These are phyloP conservation scores for Allobates femoralis DNA, from an alignment of 2,797 vertebrate species.

Conservation along the genomic window DNA sequence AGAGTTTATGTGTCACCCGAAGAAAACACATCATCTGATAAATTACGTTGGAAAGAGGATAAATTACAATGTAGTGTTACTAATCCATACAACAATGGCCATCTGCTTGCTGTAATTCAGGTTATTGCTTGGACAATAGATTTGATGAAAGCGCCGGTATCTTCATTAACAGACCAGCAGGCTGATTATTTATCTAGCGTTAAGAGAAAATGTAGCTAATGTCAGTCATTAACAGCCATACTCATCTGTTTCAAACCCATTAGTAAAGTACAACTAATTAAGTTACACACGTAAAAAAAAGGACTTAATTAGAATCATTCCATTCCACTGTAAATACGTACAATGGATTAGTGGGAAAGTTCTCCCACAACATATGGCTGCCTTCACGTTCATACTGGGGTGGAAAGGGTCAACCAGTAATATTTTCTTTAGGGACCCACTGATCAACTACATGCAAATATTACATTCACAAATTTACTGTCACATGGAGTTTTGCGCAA, in stretches of 20 bases:
- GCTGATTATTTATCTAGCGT: conserved; percentile 41
- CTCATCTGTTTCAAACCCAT: conserved; percentile 47
- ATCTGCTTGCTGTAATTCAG: conserved; percentile 47
- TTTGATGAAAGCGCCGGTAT: conserved; percentile 41
- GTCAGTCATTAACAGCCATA: conserved; percentile 41
- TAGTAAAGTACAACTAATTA: conserved; percentile 49
- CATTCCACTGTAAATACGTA: conserved; percentile 3
- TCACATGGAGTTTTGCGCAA: too few relatives aligned
- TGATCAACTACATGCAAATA: too few relatives aligned
- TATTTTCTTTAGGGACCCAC: too few relatives aligned
- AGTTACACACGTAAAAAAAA: conserved; percentile 29
- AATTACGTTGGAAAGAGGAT: conserved; percentile 6
- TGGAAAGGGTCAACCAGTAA: too few relatives aligned
- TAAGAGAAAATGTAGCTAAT: conserved; percentile 43
- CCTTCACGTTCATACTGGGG: too few relatives aligned
- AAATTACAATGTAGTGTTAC: conserved; percentile 14
- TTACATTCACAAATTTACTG: too few relatives aligned
- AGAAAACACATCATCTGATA: conserved; percentile 46
- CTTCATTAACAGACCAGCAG: conserved; percentile 43
- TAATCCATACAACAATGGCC: conserved; percentile 22
- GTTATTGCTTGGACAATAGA: conserved; percentile 45
- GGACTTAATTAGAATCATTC: conserved; percentile 44
- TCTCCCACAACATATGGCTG: background rate
- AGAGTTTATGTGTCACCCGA: conserved; percentile 17
- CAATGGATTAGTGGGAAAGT: background rate